A percentile compares a stretch with the other conserved stretches of the same genome.
Evolutionary conservation across 2,113 vertebrate species (phyloP).

Genomic region (Ciconia maguari): DNA sequence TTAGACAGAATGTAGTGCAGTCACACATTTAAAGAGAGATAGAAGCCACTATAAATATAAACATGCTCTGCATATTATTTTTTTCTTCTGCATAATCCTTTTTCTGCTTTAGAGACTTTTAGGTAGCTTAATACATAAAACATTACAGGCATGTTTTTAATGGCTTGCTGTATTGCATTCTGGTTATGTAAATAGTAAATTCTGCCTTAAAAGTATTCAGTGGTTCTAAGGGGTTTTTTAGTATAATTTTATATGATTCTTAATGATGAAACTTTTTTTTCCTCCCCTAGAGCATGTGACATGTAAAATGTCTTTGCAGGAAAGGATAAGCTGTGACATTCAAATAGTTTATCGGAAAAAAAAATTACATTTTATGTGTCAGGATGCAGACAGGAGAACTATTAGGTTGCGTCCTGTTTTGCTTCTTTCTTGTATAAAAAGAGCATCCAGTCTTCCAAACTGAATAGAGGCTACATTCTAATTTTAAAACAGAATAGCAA

Average conservation of each 20-base stretch:
- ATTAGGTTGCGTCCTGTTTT: neutral
- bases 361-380: neutral
- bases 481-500: neutral
- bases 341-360: neutral
- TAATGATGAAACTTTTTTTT: neutral
- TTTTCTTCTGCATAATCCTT: neutral
- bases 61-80: neutral
- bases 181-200: conserved; percentile 7
- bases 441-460: neutral
- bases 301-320: neutral
- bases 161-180: neutral
- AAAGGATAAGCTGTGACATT: neutral
- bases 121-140: neutral
- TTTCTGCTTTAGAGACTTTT: conserved; percentile 28
- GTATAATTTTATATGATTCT: neutral
- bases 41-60: conserved; percentile 32
- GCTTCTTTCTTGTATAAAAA: neutral
- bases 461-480: neutral
- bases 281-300: neutral
- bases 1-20: conserved; percentile 15
- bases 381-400: neutral
- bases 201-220: conserved; percentile 7
- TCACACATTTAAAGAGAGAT: conserved; percentile 36
- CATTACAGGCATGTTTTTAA: conserved; percentile 17
- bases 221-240: neutral